Conservation (phyloP, 1,140 invertebrate species). For the Sinonovacula constricta region DNA sequence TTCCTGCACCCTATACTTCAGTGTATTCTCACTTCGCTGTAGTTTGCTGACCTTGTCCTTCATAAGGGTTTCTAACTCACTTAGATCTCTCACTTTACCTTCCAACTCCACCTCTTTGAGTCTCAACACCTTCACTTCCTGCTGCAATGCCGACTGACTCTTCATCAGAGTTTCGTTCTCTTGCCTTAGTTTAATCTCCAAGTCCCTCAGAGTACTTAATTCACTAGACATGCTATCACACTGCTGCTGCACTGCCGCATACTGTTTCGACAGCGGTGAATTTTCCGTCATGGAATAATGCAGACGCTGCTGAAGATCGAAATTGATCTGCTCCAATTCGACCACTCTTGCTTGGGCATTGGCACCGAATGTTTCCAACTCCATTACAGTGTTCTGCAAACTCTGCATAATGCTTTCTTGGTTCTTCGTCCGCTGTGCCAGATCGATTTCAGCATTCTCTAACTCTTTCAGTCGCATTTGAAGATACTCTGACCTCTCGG, state of each 20-base stretch:
- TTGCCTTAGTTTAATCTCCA: conserved; percentile 62
- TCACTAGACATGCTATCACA: conserved; percentile 64
- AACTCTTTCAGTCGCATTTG: conserved; percentile 68
- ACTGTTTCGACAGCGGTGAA: conserved; percentile 62
- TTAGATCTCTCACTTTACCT: conserved; percentile 60
- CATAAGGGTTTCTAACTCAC: conserved; percentile 61
- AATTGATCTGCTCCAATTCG: conserved; percentile 70
- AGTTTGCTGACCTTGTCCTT: conserved; percentile 67
- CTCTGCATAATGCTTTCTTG: conserved; percentile 69
- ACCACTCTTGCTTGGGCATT: conserved; percentile 65
- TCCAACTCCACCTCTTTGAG: conserved; percentile 66
- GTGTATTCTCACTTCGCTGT: conserved; percentile 67
- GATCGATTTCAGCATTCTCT: conserved; percentile 66
- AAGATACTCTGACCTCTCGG: conserved; percentile 68
- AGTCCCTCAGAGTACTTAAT: conserved; percentile 56
- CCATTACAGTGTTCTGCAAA: conserved; percentile 60
- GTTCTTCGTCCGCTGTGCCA: conserved; percentile 66
- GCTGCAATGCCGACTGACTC: conserved; percentile 63
- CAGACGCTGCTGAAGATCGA: conserved; percentile 64
- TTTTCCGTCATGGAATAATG: conserved; percentile 71
- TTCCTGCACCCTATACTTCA: conserved; percentile 68
- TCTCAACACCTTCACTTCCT: conserved; percentile 64
- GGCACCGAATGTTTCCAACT: conserved; percentile 65
- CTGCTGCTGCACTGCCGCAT: conserved; percentile 57
- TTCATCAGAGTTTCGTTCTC: conserved; percentile 65